phyloP scores from a whole-genome alignment of 2,113 vertebrate genomes.

The Mesoclemmys tuberculata region DNA sequence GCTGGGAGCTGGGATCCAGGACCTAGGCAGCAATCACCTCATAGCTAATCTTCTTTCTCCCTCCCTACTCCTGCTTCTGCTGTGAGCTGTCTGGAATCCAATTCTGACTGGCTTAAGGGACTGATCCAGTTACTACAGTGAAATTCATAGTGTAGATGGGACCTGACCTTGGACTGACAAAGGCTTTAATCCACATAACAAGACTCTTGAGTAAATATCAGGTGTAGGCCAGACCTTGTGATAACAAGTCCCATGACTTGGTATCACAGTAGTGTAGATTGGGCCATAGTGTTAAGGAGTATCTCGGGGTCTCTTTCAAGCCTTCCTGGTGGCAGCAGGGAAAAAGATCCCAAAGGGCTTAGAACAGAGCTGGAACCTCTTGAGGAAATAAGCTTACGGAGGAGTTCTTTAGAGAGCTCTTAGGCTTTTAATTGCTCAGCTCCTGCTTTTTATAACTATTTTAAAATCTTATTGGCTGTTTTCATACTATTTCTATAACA shows the following conservation, averaged over 20 bases:
- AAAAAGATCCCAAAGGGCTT: not conserved
- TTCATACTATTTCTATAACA: not conserved
- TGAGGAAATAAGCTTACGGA: not conserved
- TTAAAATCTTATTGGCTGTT: not conserved
- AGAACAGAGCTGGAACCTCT: not conserved
- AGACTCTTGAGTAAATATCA: not conserved
- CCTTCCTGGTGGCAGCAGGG: not conserved
- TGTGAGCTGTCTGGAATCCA: not conserved
- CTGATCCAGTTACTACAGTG: not conserved
- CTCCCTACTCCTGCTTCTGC: not conserved
- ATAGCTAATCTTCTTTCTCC: not conserved
- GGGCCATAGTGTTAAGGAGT: not conserved
- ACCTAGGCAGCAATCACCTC: not conserved
- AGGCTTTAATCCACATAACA: not conserved
- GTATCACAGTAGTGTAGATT: not conserved
- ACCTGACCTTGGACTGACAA: not conserved
- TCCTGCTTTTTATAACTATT: not conserved
- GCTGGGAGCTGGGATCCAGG: too few relatives aligned
- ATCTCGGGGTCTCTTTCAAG: not conserved
- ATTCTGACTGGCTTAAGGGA: not conserved
- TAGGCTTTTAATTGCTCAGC: not conserved
- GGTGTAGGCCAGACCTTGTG: not conserved
- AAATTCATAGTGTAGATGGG: not conserved
- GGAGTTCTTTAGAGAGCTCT: not conserved
- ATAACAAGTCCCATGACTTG: not conserved